These are phyloP conservation scores for Brotula barbata DNA, from an alignment of 2,797 vertebrate species.

Conservation along the genomic window DNA sequence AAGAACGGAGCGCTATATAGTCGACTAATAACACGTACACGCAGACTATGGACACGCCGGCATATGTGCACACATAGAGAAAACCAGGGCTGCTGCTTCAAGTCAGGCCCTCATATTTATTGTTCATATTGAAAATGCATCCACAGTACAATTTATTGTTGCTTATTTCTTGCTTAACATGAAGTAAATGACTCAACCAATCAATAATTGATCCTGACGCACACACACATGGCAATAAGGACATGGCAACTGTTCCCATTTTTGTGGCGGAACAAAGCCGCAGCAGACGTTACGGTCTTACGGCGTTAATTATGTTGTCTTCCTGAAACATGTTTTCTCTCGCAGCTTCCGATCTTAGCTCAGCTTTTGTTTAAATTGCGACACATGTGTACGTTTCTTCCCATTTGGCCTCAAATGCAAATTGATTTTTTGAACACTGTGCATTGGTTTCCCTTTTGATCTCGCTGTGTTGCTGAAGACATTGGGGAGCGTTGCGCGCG, in stretches of 20 bases:
- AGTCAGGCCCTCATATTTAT: too few relatives aligned
- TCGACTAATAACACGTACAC: conserved; percentile 1
- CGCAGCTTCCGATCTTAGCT: conserved; percentile 37
- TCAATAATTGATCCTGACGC: conserved; percentile 34
- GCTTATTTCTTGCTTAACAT: conserved; percentile 9
- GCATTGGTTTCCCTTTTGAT: conserved; percentile 56
- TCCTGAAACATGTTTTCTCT: conserved; percentile 48
- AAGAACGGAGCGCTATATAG: background rate
- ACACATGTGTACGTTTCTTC: conserved; percentile 39
- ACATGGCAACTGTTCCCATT: background rate
- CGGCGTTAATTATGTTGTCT: conserved; percentile 40
- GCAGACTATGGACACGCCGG: background rate
- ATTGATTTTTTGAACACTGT: conserved; percentile 64
- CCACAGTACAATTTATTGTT: background rate
- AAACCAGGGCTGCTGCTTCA: too few relatives aligned
- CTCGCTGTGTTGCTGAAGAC: conserved; percentile 5
- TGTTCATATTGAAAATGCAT: background rate
- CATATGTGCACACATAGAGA: background rate
- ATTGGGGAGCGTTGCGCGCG: background rate
- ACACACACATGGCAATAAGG: conserved; percentile 23
- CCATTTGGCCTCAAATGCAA: conserved; percentile 54
- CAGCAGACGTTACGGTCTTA: conserved; percentile 35
- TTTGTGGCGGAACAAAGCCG: conserved; percentile 23
- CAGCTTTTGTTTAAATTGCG: conserved; percentile 45
- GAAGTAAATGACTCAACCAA: conserved; percentile 29